Conservation (phyloP, 2,797 vertebrate species). For the Pempheris klunzingeri region DNA sequence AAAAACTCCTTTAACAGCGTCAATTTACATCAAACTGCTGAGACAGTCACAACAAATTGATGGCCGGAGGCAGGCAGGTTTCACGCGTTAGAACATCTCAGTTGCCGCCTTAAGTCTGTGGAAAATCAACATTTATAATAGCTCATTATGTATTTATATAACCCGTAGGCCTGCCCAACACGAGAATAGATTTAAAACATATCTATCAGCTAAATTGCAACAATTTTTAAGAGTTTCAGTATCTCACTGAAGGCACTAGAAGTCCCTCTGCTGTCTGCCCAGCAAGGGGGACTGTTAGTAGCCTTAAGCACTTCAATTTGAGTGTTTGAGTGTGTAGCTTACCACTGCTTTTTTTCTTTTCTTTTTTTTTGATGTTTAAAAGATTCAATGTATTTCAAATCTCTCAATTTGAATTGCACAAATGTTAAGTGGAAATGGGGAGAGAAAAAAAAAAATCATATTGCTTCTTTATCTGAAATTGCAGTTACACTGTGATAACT, state of each 20-base stretch:
- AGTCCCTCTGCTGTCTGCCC: not conserved
- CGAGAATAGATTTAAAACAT: conserved; percentile 2
- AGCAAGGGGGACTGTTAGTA: not conserved
- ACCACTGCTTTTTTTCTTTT: not conserved
- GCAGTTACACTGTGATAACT: conserved; percentile 36
- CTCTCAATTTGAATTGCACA: conserved; percentile 7
- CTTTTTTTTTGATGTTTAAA: not conserved
- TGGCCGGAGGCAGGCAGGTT: conserved; percentile 22
- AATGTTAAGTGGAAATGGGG: conserved; percentile 10
- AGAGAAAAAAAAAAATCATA: not conserved
- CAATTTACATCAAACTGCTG: conserved; percentile 11
- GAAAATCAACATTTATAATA: conserved; percentile 38
- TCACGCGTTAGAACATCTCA: conserved; percentile 23
- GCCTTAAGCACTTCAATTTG: not conserved
- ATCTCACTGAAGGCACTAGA: not conserved
- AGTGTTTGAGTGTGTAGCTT: not conserved
- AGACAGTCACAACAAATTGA: conserved; percentile 26
- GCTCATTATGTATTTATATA: conserved; percentile 43
- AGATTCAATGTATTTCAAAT: conserved; percentile 28
- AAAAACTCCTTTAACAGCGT: conserved; percentile 25
- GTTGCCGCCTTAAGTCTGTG: conserved; percentile 25
- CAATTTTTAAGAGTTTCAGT: conserved; percentile 1
- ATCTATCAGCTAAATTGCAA: conserved; percentile 25
- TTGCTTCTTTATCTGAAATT: conserved; percentile 63
- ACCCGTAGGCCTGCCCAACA: conserved; percentile 29